Evolutionary conservation across 2,113 vertebrate species (phyloP).

Genomic region (Osmerus mordax): DNA sequence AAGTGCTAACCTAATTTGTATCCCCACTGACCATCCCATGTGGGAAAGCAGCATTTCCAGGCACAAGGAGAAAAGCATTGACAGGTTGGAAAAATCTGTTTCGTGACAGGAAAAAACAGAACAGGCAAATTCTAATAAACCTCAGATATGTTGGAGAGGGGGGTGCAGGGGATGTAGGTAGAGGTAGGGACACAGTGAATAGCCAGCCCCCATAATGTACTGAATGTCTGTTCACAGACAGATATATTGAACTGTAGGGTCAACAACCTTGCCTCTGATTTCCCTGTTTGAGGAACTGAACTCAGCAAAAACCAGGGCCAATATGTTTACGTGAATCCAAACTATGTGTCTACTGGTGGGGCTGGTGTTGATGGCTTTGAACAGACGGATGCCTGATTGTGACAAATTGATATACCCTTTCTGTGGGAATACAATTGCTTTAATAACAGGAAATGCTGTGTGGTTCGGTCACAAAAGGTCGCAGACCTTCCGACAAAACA

Average conservation of each 20-base stretch:
- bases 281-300: slow-evolving; percentile 67
- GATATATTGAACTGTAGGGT: slow-evolving; percentile 61
- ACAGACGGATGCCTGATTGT: slow-evolving; percentile 73
- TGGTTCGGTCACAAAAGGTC: slow-evolving; percentile 71
- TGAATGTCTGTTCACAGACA: slow-evolving; percentile 40
- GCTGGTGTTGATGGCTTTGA: slow-evolving; percentile 68
- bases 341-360: slow-evolving; percentile 55
- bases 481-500: slow-evolving; percentile 63
- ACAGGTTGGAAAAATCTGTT: slow-evolving; percentile 44
- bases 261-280: slow-evolving; percentile 59
- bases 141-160: slow-evolving; percentile 39
- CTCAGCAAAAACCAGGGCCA: slow-evolving; percentile 66
- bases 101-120: slow-evolving; percentile 41
- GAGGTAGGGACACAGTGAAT: slow-evolving; percentile 36
- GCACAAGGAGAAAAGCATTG: slow-evolving; percentile 26
- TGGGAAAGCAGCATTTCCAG: too few species aligned
- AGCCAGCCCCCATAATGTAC: slow-evolving; percentile 17
- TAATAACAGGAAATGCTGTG: slow-evolving; percentile 77
- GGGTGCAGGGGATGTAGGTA: slow-evolving; percentile 12
- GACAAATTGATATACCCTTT: slow-evolving; percentile 71
- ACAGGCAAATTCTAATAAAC: slow-evolving; percentile 37
- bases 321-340: slow-evolving; percentile 64
- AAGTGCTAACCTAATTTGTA: too few species aligned
- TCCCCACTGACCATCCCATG: too few species aligned
- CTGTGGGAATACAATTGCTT: slow-evolving; percentile 72